Percentiles rank a stretch among this genome's conserved stretches.
Evolutionary conservation across 1,140 invertebrate genomes (phyloP).

Genomic region (Cylas formicarius): DNA sequence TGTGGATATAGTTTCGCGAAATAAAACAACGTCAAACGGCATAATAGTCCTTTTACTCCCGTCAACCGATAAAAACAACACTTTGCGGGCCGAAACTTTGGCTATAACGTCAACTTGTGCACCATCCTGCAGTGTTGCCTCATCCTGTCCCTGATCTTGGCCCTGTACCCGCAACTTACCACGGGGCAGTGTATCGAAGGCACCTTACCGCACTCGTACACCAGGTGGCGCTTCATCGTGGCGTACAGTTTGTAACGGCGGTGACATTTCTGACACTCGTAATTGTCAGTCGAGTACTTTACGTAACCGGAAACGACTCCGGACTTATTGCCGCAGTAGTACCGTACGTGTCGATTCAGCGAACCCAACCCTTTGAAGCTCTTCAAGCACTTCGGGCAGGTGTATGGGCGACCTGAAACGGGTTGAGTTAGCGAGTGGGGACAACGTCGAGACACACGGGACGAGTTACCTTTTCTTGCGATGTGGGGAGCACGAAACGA

Average conservation of each 20-base stretch:
- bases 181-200: conserved; percentile 49
- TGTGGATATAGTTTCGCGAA: too few relatives aligned
- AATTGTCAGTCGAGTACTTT: conserved; percentile 15
- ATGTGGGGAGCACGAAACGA: too few relatives aligned
- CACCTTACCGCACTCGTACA: conserved; percentile 49
- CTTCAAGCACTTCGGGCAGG: conserved; percentile 49
- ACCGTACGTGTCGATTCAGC: conserved; percentile 47
- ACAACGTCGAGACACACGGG: too few relatives aligned
- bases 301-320: conserved; percentile 38
- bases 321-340: conserved; percentile 46
- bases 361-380: conserved; percentile 47
- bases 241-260: conserved; percentile 48
- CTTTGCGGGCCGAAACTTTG: too few relatives aligned
- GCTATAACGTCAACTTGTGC: conserved; percentile 26
- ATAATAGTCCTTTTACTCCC: too few relatives aligned
- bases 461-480: too few relatives aligned
- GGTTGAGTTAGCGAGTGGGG: too few relatives aligned
- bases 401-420: conserved; percentile 26
- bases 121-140: conserved; percentile 45
- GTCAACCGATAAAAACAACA: too few relatives aligned
- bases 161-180: conserved; percentile 43
- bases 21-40: too few relatives aligned
- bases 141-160: conserved; percentile 42
- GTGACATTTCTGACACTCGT: conserved; percentile 44
- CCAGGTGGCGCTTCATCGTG: conserved; percentile 45